Conservation (phyloP, 1,140 invertebrate genomes). For the Halictus rubicundus region DNA sequence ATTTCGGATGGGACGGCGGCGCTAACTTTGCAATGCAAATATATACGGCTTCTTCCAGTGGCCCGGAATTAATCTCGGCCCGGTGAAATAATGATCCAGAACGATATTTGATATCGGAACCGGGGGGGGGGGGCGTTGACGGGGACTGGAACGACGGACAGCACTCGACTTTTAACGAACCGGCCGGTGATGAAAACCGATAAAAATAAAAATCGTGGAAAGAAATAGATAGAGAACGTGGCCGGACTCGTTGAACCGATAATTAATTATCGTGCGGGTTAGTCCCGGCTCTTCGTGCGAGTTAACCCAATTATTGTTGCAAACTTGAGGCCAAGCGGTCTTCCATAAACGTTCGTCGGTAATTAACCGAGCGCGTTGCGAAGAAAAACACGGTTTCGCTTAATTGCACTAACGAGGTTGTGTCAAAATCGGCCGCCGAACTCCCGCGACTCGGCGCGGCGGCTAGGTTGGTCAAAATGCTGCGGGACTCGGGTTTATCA, state of each 20-base stretch:
- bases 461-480: too few species aligned
- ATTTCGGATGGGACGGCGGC: not conserved
- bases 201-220: too few species aligned
- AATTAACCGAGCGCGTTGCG: too few species aligned
- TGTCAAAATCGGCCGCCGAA: too few species aligned
- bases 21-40: slow-evolving; percentile 37
- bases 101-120: slow-evolving; percentile 34
- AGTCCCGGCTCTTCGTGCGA: slow-evolving; percentile 1
- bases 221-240: not conserved
- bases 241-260: not conserved
- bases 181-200: not conserved
- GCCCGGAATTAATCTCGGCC: not conserved
- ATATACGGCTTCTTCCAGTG: not conserved
- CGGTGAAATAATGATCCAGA: slow-evolving; percentile 22
- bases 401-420: too few species aligned
- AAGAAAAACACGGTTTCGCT: too few species aligned
- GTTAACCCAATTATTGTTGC: slow-evolving; percentile 34
- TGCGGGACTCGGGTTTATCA: slow-evolving; percentile 35
- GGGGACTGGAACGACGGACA: not conserved
- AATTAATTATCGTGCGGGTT: slow-evolving; percentile 37
- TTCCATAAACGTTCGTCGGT: too few species aligned
- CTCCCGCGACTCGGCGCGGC: too few species aligned
- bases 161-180: slow-evolving; percentile 19
- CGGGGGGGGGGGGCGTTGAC: slow-evolving; percentile 17
- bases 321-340: too few species aligned